Evolutionary conservation across 2,113 vertebrate genomes (phyloP).

Genomic region (Eurypyga helias): DNA sequence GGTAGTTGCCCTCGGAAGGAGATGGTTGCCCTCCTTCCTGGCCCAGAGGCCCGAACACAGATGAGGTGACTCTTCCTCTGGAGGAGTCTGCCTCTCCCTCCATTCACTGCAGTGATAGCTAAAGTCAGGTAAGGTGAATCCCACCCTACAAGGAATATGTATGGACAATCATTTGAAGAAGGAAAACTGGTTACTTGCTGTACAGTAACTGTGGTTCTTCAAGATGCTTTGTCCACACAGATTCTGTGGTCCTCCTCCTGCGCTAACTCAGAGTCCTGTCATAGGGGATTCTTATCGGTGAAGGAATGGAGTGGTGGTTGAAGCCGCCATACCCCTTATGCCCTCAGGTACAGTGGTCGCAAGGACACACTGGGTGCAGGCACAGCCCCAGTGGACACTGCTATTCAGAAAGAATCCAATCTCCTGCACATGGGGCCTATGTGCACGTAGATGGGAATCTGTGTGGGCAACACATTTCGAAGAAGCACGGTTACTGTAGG

Average conservation of each 20-base stretch:
- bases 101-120: background rate
- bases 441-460: constrained; percentile 74
- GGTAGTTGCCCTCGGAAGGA: background rate
- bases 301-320: constrained; percentile 70
- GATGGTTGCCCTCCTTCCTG: background rate
- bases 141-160: constrained; percentile 64
- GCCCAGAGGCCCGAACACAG: background rate
- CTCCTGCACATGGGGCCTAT: constrained; percentile 71
- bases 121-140: constrained; percentile 62
- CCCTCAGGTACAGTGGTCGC: constrained; percentile 74
- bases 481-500: constrained; percentile 74
- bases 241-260: constrained; percentile 56
- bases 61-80: background rate
- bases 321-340: constrained; percentile 74
- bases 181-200: constrained; percentile 61
- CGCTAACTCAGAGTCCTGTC: constrained; percentile 52
- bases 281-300: constrained; percentile 55
- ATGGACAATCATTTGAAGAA: constrained; percentile 72
- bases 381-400: constrained; percentile 74
- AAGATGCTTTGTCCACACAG: constrained; percentile 74
- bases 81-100: background rate
- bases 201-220: constrained; percentile 64
- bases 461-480: constrained; percentile 75
- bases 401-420: constrained; percentile 74
- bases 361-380: constrained; percentile 74